Evolutionary conservation across 1,140 invertebrate genomes (phyloP).

Genomic region (Potamilus streckersoni): DNA sequence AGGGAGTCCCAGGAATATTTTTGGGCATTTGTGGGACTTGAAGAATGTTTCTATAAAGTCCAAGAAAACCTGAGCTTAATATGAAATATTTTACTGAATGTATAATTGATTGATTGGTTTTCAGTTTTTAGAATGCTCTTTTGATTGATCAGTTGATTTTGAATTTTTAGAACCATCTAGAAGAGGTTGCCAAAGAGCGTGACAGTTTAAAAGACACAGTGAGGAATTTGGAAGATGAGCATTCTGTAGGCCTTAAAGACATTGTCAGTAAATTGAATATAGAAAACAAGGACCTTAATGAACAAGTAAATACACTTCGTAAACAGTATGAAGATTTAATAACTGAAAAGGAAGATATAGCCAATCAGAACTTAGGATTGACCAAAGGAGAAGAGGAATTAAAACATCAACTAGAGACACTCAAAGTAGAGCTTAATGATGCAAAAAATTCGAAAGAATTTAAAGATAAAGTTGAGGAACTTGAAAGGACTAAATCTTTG

Average conservation of each 20-base stretch:
- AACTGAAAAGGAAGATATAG: constrained; percentile 49
- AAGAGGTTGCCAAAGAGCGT: constrained; percentile 29
- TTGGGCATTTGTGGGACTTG: too few species aligned
- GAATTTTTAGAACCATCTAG: constrained; percentile 27
- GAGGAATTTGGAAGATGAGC: constrained; percentile 8
- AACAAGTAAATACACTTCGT: constrained; percentile 49
- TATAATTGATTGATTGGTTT: too few species aligned
- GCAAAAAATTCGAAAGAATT: constrained; percentile 23
- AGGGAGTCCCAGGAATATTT: too few species aligned
- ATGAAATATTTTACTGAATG: too few species aligned
- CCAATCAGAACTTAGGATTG: constrained; percentile 48
- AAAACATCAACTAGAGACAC: constrained; percentile 39
- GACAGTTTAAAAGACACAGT: constrained; percentile 16
- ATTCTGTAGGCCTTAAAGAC: constrained; percentile 34
- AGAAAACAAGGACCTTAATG: constrained; percentile 51
- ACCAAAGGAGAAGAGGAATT: constrained; percentile 46
- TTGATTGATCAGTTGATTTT: background rate
- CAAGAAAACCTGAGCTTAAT: too few species aligned
- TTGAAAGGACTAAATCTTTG: constrained; percentile 34
- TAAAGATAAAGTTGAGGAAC: constrained; percentile 3
- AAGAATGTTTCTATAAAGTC: too few species aligned
- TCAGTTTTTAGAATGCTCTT: too few species aligned
- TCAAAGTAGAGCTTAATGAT: constrained; percentile 29
- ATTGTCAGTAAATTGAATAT: constrained; percentile 49
- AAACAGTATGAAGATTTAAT: constrained; percentile 45